Evolutionary conservation across 2,888 invertebrate species (phyloP).

Genomic region (Phalera bucephala): DNA sequence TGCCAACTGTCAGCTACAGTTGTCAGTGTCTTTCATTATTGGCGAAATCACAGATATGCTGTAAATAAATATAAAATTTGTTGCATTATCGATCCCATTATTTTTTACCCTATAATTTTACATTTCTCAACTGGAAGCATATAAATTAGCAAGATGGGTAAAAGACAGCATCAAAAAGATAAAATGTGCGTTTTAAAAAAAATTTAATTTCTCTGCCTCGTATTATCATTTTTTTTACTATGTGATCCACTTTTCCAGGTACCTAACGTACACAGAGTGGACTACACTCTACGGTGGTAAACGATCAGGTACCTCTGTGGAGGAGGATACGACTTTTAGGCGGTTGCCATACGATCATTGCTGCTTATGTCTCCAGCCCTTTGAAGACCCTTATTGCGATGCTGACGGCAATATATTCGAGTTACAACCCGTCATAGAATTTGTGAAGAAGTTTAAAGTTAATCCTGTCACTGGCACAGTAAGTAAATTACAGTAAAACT

Average conservation of each 20-base stretch:
- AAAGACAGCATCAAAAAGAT: constrained; percentile 96
- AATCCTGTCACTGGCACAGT: constrained; percentile 96
- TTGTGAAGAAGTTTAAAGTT: constrained; percentile 94
- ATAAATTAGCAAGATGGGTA: constrained; percentile 88
- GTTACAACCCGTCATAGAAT: constrained; percentile 92
- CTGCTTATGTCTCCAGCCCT: constrained; percentile 95
- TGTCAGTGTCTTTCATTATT: too few relatives aligned
- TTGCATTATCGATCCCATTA: too few relatives aligned
- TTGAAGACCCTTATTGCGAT: constrained; percentile 96
- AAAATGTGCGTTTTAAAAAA: constrained; percentile 87
- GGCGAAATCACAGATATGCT: too few relatives aligned
- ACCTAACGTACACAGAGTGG: constrained; percentile 94
- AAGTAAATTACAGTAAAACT: background rate
- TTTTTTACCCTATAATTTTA: too few relatives aligned
- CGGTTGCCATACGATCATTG: constrained; percentile 97
- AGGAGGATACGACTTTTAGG: constrained; percentile 92
- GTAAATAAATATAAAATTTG: too few relatives aligned
- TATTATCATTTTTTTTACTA: constrained; percentile 6
- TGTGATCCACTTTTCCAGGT: constrained; percentile 76
- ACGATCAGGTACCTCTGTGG: constrained; percentile 86
- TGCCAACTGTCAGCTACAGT: too few relatives aligned
- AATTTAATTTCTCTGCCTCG: background rate
- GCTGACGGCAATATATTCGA: constrained; percentile 96
- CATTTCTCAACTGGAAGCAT: too few relatives aligned
- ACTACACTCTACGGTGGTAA: constrained; percentile 95